Evolutionary conservation across 2,888 invertebrate species (phyloP).

Genomic region (Volucella inflata): DNA sequence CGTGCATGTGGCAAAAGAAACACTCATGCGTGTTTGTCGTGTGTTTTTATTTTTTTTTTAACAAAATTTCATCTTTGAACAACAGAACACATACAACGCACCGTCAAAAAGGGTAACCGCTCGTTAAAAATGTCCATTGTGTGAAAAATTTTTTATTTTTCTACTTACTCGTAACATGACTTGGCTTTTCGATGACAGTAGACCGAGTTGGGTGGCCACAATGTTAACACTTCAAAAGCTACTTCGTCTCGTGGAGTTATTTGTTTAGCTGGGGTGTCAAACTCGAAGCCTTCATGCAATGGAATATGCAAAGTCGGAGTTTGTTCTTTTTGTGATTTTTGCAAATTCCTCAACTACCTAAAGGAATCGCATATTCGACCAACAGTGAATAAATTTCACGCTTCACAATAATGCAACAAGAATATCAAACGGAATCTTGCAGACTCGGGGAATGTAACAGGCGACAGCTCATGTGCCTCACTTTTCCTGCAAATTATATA

Average conservation of each 20-base stretch:
- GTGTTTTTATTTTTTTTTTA: constrained; percentile 19
- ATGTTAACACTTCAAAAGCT: constrained; percentile 64
- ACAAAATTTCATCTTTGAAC: constrained; percentile 69
- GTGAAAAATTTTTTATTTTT: constrained; percentile 27
- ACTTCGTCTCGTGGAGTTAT: constrained; percentile 54
- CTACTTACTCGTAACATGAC: not conserved
- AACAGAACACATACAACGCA: constrained; percentile 51
- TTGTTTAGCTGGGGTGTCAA: constrained; percentile 51
- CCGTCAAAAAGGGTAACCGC: constrained; percentile 66
- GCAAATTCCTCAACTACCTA: not conserved
- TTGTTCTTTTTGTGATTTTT: constrained; percentile 8
- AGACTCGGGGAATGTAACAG: too few species aligned
- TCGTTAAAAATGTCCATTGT: constrained; percentile 68
- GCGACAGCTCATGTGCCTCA: too few species aligned
- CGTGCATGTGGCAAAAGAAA: constrained; percentile 61
- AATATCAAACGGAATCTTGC: constrained; percentile 23
- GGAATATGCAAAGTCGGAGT: not conserved
- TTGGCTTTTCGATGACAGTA: constrained; percentile 3
- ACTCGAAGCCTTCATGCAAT: constrained; percentile 14
- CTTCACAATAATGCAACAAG: constrained; percentile 33
- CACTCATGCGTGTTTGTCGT: constrained; percentile 64
- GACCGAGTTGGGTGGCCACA: constrained; percentile 49
- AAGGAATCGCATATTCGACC: not conserved
- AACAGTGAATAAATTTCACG: constrained; percentile 9
- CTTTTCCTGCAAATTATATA: too few species aligned